Evolutionary conservation across 2,113 vertebrate genomes (phyloP).

Genomic region (Hyperopisus bebe): DNA sequence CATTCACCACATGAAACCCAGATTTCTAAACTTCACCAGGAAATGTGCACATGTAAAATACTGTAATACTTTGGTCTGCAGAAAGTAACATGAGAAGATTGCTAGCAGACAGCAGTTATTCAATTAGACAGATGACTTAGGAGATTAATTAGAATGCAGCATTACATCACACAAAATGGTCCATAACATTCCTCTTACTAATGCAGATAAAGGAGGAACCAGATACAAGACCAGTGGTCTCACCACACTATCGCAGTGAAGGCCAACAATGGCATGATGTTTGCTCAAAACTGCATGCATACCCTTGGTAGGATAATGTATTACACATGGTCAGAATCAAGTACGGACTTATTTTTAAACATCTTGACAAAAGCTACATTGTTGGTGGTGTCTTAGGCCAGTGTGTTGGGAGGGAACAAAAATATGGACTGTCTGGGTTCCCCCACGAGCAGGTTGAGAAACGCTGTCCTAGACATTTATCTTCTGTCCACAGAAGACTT

Average conservation of each 20-base stretch:
- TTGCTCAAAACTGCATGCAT: background rate
- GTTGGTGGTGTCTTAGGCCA: background rate
- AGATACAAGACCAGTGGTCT: background rate
- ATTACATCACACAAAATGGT: background rate
- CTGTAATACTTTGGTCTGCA: background rate
- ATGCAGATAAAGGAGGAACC: background rate
- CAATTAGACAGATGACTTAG: background rate
- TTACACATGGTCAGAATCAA: background rate
- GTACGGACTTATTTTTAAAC: background rate
- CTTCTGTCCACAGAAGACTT: background rate
- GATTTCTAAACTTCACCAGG: background rate
- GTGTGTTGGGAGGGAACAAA: background rate
- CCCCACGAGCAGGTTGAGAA: background rate
- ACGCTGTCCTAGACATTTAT: background rate
- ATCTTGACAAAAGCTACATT: background rate
- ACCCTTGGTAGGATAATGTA: background rate
- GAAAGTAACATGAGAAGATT: background rate
- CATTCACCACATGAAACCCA: background rate
- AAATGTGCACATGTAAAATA: background rate
- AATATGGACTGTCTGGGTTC: background rate
- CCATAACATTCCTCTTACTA: background rate
- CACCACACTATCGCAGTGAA: background rate
- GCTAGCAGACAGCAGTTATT: background rate
- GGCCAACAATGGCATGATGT: background rate
- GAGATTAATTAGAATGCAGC: background rate